These are phyloP conservation scores for Chiridota heheva DNA, from an alignment of 35 echinoderm and acorn worm species.

Conservation along the genomic window DNA sequence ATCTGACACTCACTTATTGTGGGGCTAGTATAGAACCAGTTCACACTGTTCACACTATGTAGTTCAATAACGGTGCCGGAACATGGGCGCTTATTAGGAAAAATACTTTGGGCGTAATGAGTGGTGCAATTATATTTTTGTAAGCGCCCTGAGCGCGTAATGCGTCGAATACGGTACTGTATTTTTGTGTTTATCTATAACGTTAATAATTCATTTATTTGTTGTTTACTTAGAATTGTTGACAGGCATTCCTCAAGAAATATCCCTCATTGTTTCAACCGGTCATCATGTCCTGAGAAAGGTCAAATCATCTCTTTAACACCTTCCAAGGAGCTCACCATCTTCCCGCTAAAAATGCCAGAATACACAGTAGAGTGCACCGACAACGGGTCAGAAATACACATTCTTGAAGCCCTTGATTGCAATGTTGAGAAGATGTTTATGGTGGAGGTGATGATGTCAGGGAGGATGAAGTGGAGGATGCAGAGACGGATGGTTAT, in stretches of 20 bases:
- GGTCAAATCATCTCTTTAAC: conserved; percentile 55
- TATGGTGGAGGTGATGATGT: conserved; percentile 33
- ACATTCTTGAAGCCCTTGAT: conserved; percentile 32
- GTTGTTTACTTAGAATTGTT: conserved; percentile 38
- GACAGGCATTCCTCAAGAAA: conserved; percentile 74
- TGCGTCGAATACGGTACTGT: too few relatives aligned
- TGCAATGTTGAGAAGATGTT: conserved; percentile 46
- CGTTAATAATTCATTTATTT: background rate
- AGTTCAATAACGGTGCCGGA: too few relatives aligned
- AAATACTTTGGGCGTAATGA: too few relatives aligned
- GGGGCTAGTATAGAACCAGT: too few relatives aligned
- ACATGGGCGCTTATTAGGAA: too few relatives aligned
- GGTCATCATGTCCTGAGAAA: conserved; percentile 56
- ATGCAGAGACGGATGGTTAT: conserved; percentile 36
- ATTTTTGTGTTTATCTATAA: background rate
- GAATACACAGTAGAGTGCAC: conserved; percentile 45
- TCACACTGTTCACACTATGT: too few relatives aligned
- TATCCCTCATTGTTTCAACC: conserved; percentile 62
- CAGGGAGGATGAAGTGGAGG: conserved; percentile 21
- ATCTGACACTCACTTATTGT: too few relatives aligned
- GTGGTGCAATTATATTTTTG: too few relatives aligned
- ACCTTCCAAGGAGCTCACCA: conserved; percentile 37
- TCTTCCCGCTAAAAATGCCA: conserved; percentile 41
- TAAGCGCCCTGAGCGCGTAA: too few relatives aligned
- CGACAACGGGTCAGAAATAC: conserved; percentile 14